Evolutionary conservation across 2,797 vertebrate species (phyloP).

Genomic region (Pterois miles): DNA sequence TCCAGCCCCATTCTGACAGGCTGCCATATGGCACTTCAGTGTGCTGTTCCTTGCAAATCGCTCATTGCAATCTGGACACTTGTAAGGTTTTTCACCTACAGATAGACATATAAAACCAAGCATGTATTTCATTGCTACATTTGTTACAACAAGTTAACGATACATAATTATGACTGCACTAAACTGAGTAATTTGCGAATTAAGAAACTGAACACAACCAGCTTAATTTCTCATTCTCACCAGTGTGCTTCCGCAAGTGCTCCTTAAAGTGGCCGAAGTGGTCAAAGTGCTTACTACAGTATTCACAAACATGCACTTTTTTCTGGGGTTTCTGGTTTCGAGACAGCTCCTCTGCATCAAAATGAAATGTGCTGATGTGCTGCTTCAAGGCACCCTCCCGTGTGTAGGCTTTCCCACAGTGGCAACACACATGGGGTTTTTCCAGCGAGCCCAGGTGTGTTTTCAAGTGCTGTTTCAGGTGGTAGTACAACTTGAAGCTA

Average conservation of each 20-base stretch:
- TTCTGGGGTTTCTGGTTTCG: slow-evolving; percentile 92
- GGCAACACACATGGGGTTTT: slow-evolving; percentile 91
- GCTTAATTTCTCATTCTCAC: slow-evolving; percentile 74
- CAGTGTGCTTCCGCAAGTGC: slow-evolving; percentile 97
- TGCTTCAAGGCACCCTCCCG: slow-evolving; percentile 96
- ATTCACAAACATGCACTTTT: slow-evolving; percentile 97
- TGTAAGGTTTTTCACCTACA: slow-evolving; percentile 97
- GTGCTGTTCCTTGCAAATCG: slow-evolving; percentile 98
- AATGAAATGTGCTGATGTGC: slow-evolving; percentile 92
- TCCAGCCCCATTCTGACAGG: slow-evolving; percentile 95
- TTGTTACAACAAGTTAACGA: background rate
- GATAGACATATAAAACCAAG: slow-evolving; percentile 26
- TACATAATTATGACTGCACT: background rate
- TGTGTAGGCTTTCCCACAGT: slow-evolving; percentile 95
- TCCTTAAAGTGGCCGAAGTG: slow-evolving; percentile 99
- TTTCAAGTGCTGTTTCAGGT: slow-evolving; percentile 99
- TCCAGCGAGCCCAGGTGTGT: slow-evolving; percentile 85
- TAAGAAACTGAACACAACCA: background rate
- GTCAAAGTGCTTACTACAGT: slow-evolving; percentile 97
- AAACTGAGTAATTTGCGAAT: background rate
- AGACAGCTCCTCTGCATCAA: slow-evolving; percentile 90
- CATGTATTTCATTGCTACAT: background rate
- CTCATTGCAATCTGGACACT: slow-evolving; percentile 97
- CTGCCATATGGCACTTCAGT: slow-evolving; percentile 96
- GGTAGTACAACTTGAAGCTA: slow-evolving; percentile 97